Evolutionary conservation across 2,113 vertebrate species (phyloP), one percentile per base, ranked within the genome.

Genomic region (Typhlomys cinereus): DNA sequence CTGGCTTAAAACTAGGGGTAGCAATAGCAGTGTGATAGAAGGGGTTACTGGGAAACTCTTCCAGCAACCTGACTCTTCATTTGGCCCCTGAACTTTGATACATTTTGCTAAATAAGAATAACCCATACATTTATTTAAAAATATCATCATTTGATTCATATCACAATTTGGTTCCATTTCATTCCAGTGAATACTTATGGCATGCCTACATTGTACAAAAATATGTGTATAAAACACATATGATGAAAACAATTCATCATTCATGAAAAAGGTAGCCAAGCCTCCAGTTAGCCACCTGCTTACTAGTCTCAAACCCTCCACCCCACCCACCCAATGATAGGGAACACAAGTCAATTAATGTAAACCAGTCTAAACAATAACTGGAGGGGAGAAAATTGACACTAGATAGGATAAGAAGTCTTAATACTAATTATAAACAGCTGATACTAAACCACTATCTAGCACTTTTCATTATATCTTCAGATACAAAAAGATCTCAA

Each of bases 61-160:
- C 52, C 27, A 80, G 62, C 48, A 39, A 66, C 52, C 73, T 71
- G 41, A 71, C 39, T 83, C 39, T 87, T 61, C 41, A 41, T 70
- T 57, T 81, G 36, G 36, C 46, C 69, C 76, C 81, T 87, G 75
- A 95, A 29, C 36, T 89, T 36, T 59, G 48, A 48, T 71, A 14
- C 29, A 23, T 88, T 73, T 81, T 71, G 17, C 34, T 18, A 61
- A 73, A 62, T 44, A 83, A 86, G 79, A 13, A 52, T 11, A 87
- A 73, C 15, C 1, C 17, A 6, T 91, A 21, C 7, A 71, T 88
- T 87, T 88, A 52, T 70, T 94, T 74, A 76, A 93, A 90, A n/a
- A n/a, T n/a, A n/a, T n/a, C n/a, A n/a, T n/a, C n/a, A n/a, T n/a
- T n/a, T n/a, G n/a, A n/a, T n/a, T n/a, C n/a, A 89, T 61, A 48